Evolutionary conservation across 2,888 invertebrate species (phyloP), one percentile per base, ranked within the genome.

Genomic region (Erannis defoliaria): DNA sequence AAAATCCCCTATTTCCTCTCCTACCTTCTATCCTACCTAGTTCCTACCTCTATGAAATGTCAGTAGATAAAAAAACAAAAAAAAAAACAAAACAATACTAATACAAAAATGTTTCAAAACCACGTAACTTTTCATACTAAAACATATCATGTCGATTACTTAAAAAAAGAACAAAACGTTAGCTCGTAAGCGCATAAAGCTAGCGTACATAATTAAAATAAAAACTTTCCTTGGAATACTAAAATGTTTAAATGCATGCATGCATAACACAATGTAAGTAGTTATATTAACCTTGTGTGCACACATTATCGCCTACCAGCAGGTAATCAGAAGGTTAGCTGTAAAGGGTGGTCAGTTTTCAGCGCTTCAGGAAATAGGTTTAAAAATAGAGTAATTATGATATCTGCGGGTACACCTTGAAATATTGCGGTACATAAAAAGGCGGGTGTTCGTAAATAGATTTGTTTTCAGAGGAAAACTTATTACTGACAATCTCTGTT

Each of bases 281-380:
- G 72, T 72, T 48, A 60, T 72, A 73, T 77, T 76, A 75, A 77
- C 80, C 77, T 80, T 79, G 73, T 59, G 43, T 57, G 58, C 46
- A 49, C 58, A 55, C 55, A 66, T 72, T 62, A 56, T 45, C 16
- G 55, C 53, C 59, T 45, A 55, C 64, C 64, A 59, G 61, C 50
- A 58, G 64, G 61, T 64, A 63, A 66, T 66, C 69, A 70, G 71
- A 74, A 75, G 68, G 66, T 54, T 68, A 48, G 19, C 21, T 51
- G 42, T 53, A 62, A 19, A 62, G 51, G 53, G 49, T 35, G 48
- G 10, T 55, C 21, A 29, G 12, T n/a, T 31, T 43, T 45, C 18
- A 45, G 12, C 0, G 5, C 37, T 50, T 37, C 37, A 35, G 51
- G 43, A 54, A 51, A 51, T 40, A 12, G 0, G 40, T 19, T 9